These are phyloP conservation scores for Tylochromis polylepis DNA, from an alignment of 2,113 vertebrate genomes.

Conservation along the genomic window DNA sequence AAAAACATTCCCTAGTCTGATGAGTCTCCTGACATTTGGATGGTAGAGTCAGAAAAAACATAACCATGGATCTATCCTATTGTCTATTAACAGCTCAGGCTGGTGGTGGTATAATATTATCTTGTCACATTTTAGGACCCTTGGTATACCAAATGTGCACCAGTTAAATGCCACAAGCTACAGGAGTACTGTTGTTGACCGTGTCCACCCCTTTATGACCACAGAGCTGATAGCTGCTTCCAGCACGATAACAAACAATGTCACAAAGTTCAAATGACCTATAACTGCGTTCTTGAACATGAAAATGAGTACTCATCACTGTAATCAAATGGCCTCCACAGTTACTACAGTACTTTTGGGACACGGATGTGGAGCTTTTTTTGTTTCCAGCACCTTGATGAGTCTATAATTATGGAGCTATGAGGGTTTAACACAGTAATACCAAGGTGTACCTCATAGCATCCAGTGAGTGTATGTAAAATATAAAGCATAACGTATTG, in stretches of 20 bases:
- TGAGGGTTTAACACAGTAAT: background rate
- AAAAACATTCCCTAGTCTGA: background rate
- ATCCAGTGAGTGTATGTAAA: background rate
- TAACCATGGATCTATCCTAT: background rate
- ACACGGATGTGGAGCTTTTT: background rate
- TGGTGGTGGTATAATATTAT: background rate
- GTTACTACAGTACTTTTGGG: background rate
- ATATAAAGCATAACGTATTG: background rate
- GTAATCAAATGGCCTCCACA: background rate
- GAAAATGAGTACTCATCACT: background rate
- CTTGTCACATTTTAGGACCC: background rate
- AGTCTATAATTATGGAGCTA: background rate
- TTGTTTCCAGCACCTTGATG: background rate
- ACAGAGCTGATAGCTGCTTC: background rate
- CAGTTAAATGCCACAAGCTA: background rate
- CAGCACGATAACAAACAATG: background rate
- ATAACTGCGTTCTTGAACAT: background rate
- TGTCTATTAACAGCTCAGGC: background rate
- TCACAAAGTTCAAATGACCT: background rate
- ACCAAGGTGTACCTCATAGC: background rate
- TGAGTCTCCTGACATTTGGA: background rate
- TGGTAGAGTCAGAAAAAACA: background rate
- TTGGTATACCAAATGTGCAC: background rate
- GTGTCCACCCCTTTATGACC: background rate
- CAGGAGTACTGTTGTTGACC: background rate